Evolutionary conservation across 2,797 vertebrate species (phyloP).

Genomic region (Lepus townsendii): DNA sequence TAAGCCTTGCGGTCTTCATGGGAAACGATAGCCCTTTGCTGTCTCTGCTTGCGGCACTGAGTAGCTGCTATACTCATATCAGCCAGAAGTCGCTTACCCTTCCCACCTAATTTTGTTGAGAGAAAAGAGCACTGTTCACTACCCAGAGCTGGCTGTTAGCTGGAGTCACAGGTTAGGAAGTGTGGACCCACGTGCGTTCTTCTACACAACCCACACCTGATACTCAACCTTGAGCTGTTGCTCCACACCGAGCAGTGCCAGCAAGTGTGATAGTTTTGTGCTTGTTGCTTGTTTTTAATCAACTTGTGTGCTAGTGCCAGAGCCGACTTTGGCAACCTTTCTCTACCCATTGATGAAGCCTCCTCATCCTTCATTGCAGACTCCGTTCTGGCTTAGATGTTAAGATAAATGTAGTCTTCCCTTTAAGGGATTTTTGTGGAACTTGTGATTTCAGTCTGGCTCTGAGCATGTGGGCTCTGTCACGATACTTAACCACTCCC

Average conservation of each 20-base stretch:
- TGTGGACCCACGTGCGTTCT: not conserved
- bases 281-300: conserved; percentile 61
- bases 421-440: not conserved
- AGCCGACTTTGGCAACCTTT: not conserved
- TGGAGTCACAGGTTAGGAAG: not conserved
- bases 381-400: conserved; percentile 42
- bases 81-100: not conserved
- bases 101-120: not conserved
- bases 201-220: not conserved
- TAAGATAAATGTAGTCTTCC: not conserved
- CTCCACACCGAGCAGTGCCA: not conserved
- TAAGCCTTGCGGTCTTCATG: not conserved
- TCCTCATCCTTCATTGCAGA: not conserved
- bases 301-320: conserved; percentile 10
- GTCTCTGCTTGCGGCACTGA: not conserved
- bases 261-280: not conserved
- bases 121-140: not conserved
- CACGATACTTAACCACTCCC: not conserved
- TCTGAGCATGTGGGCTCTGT: not conserved
- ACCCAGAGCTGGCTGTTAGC: not conserved
- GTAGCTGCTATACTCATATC: not conserved
- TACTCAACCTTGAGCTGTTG: not conserved
- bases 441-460: not conserved
- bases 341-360: not conserved
- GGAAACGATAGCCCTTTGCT: not conserved